Base-by-base conservation (phyloP, 2,888 invertebrate species). In the Entomobrya proxima region DNA sequence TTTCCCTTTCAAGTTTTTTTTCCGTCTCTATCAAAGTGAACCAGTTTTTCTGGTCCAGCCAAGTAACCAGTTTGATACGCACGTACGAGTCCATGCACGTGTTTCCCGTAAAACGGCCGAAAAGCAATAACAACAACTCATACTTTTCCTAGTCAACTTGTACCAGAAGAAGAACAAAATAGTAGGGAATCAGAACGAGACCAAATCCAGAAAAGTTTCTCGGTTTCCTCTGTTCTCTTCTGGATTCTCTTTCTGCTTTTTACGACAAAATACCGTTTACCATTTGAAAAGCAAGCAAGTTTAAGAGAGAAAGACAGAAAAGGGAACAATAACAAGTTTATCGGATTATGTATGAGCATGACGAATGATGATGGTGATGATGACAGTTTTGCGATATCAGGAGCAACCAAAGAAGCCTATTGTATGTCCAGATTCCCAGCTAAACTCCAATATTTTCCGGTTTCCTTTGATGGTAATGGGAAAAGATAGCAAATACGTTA, bases 41-140 rank as follows among this genome's bases (percentile, higher is more conserved):
- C 61, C 61, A 61, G 5, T 58, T 30, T 58, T 30, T 58, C 21
- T 3, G 52, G 18, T 2, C 4, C 4, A 15, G 27, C 30, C 5
- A 15, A 32, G 27, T 24, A n/a, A n/a, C n/a, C 18, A 13, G 30
- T n/a, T 6, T 61, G 30, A 61, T 61, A 61, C 32, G 32, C 61
- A 61, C 61, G 61, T 32, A 61, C 55, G n/a, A 5, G 15, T n/a
- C 15, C 61, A 61, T n/a, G n/a, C 61, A 61, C 61, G 61, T 61
- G 61, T 61, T 61, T 61, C 61, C 61, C 61, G 32, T 61, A 61
- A 61, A 61, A 61, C 13, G 13, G n/a, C 44, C 2, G 13, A 44
- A 15, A 32, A 61, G 61, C 61, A 61, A 61, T 61, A 61, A 61
- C 61, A 61, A 61, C 61, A 61, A 61, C 32, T 61, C 61, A 61